A percentile compares a stretch with the other conserved stretches of the same genome.
Conservation (phyloP, 2,113 vertebrate genomes). For the Athene noctua region DNA sequence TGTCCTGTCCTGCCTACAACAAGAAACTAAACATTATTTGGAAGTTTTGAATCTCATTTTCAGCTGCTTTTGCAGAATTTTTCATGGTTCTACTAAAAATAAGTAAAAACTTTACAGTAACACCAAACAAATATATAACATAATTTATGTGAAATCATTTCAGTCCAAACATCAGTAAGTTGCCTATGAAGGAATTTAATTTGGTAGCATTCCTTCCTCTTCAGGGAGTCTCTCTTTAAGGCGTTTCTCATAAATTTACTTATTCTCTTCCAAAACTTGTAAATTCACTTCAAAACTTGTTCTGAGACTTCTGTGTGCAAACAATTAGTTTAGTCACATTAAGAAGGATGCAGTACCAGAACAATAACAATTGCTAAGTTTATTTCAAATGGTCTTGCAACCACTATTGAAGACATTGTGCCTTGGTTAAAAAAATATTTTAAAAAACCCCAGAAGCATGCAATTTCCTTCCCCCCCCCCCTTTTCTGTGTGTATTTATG, state of each 20-base stretch:
- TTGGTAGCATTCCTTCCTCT: conserved; percentile 30
- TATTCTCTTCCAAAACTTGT: conserved; percentile 43
- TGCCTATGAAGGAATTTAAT: conserved; percentile 46
- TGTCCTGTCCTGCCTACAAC: background rate
- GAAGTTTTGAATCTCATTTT: background rate
- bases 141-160: conserved; percentile 28
- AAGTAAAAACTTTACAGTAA: background rate
- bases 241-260: conserved; percentile 45
- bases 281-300: conserved; percentile 60
- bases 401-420: conserved; percentile 52
- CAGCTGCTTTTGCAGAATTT: background rate
- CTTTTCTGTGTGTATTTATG: conserved; percentile 48
- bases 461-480: background rate
- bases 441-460: background rate
- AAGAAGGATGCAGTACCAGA: conserved; percentile 41
- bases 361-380: conserved; percentile 42
- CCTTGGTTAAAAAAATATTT: conserved; percentile 53
- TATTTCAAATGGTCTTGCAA: conserved; percentile 48
- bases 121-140: background rate
- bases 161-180: conserved; percentile 3
- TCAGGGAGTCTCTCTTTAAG: conserved; percentile 44
- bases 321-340: conserved; percentile 52
- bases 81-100: background rate
- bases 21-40: background rate
- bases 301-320: conserved; percentile 55